A percentile compares a stretch with the other conserved stretches of the same genome.
Evolutionary conservation across 1,140 invertebrate genomes (phyloP).

Genomic region (Drosophila kikkawai): DNA sequence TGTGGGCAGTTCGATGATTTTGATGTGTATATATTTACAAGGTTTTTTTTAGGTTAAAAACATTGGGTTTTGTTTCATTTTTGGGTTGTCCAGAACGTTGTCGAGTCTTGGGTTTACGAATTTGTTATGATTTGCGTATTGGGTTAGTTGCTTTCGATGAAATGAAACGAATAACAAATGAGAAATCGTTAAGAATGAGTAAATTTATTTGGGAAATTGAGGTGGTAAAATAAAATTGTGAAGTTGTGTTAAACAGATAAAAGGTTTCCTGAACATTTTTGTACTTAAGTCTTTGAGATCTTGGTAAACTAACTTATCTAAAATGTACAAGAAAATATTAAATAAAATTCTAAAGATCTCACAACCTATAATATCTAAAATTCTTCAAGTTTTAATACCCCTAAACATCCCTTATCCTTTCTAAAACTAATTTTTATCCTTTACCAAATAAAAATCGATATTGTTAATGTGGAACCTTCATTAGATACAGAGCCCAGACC

Average conservation of each 20-base stretch:
- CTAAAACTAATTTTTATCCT: neutral
- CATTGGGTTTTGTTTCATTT: neutral
- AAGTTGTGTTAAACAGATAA: neutral
- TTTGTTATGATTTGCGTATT: slow-evolving; percentile 55
- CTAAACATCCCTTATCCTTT: neutral
- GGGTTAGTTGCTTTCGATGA: slow-evolving; percentile 43
- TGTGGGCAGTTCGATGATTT: slow-evolving; percentile 30
- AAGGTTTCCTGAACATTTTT: too few species aligned
- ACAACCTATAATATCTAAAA: too few species aligned
- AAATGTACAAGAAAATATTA: neutral
- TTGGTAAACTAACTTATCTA: neutral
- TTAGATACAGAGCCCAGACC: slow-evolving; percentile 1
- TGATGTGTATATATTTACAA: slow-evolving; percentile 52
- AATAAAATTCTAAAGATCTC: too few species aligned
- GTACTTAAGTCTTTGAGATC: neutral
- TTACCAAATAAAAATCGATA: slow-evolving; percentile 35
- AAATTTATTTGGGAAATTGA: slow-evolving; percentile 3
- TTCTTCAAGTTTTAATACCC: neutral
- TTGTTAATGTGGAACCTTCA: slow-evolving; percentile 1
- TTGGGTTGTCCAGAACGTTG: slow-evolving; percentile 56
- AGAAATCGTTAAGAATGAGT: slow-evolving; percentile 57
- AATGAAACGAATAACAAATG: slow-evolving; percentile 71
- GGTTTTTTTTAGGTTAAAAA: slow-evolving; percentile 13
- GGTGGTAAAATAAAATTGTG: neutral
- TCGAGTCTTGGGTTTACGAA: slow-evolving; percentile 44